Base-by-base conservation (phyloP, 2,797 vertebrate species). In the Sebastiscus tertius region DNA sequence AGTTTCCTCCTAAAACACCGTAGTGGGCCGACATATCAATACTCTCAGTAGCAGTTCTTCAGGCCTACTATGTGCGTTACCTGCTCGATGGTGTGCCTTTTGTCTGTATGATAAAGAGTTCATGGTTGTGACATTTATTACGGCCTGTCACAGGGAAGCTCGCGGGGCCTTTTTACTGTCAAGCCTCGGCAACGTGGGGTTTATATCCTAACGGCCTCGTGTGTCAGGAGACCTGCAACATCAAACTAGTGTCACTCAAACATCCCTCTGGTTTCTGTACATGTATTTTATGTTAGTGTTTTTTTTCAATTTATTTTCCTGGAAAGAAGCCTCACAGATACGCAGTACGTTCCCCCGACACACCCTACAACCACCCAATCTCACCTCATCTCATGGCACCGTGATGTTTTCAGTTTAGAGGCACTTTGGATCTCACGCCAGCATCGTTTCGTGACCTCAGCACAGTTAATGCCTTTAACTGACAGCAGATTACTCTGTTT, bases 211-310 rank as follows among this genome's bases (percentile, higher is more conserved):
- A 88, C 62, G 16, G 58, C 64, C 55, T 61, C 1, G 68, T 72
- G 73, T 79, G 75, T 93, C 91, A 90, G 85, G 82, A 89, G 88
- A 82, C 72, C 70, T 85, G 72, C 82, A 92, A 86, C 89, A 76
- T 89, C 81, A 84, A 90, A 88, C 86, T 26, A 29, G 70, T 80
- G 80, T 82, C 88, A 89, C 66, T 92, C 83, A 93, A 92, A 81
- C 89, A 92, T 90, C 78, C 77, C 85, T 89, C 85, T 92, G 92
- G 59, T 89, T 92, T 88, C 29, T 93, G 83, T 89, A 69, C 31
- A n/a, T 67, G 42, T 72, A 78, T 87, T 89, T 90, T 87, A 73
- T 92, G 80, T 92, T 85, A 72, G 78, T 66, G 39, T 73, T 76
- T 49, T 49, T 74, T 74, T 92, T 72, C 13, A 36, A 76, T 79